phyloP scores from a whole-genome alignment of 2,113 vertebrate genomes.

The Neodontobutis hainanensis region DNA sequence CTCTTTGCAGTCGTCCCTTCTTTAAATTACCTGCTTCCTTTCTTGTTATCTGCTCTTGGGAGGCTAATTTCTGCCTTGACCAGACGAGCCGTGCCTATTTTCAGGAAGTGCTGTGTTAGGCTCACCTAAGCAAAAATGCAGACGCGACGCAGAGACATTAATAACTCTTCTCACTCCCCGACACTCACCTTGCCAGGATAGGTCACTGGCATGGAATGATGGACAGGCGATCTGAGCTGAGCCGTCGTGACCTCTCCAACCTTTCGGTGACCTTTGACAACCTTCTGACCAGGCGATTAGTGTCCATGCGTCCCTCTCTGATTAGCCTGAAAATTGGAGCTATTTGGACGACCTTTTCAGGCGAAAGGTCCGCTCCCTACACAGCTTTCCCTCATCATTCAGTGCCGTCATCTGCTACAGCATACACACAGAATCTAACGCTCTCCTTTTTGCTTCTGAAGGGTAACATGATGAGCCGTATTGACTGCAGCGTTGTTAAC shows the following conservation, averaged over 20 bases:
- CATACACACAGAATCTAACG: conserved; percentile 10
- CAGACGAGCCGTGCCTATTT: conserved; percentile 26
- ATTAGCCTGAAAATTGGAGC: conserved; percentile 62
- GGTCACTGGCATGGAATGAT: conserved; percentile 57
- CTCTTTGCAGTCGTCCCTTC: conserved; percentile 9
- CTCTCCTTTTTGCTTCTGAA: conserved; percentile 67
- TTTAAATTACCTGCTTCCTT: conserved; percentile 32
- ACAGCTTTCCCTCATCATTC: conserved; percentile 39
- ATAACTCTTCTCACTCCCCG: conserved; percentile 27
- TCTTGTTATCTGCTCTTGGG: conserved; percentile 43
- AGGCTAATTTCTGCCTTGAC: conserved; percentile 49
- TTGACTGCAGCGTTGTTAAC: conserved; percentile 69
- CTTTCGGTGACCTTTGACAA: conserved; percentile 65
- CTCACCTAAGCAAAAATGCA: conserved; percentile 25
- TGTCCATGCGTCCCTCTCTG: conserved; percentile 52
- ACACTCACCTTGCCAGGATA: conserved; percentile 51
- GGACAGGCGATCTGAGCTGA: conserved; percentile 60
- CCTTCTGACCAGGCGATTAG: conserved; percentile 70
- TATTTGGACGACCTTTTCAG: conserved; percentile 68
- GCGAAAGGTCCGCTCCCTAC: conserved; percentile 62
- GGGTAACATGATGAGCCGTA: conserved; percentile 71
- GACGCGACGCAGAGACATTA: conserved; percentile 35
- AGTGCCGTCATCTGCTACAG: conserved; percentile 46
- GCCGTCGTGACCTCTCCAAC: conserved; percentile 49
- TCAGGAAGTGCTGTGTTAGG: conserved; percentile 31